Base-by-base conservation (phyloP, 2,113 vertebrate genomes). In the Hemibagrus wyckioides region DNA sequence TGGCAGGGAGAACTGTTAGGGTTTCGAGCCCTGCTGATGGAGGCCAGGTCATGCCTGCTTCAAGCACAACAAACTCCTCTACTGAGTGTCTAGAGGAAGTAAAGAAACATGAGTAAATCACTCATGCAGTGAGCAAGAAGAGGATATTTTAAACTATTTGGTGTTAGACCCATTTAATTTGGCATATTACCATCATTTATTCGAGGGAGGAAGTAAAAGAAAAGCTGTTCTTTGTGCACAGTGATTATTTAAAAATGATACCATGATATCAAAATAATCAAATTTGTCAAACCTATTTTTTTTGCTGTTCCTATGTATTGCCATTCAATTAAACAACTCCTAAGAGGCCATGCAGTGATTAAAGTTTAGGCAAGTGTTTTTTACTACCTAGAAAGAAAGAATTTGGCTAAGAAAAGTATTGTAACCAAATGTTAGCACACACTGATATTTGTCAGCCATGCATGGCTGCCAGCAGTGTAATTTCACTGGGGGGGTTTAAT, bases 401-500 rank as follows among this genome's bases (percentile, higher is more conserved):
- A 54, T 84, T 84, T 71, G 21, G 63, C 30, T 71, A 59, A 76
- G 59, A 6, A 69, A 71, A 90, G 90, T 83, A 90, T 92, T 88
- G 30, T 44, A 89, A 89, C 4, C 83, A 73, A 80, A 90, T 87
- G n/a, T 88, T 15, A 30, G 50, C 86, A 41, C 84, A 84, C 79
- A 63, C 30, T 33, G 61, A 30, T 36, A 50, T 87, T 19, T 80
- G 77, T 87, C 88, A 90, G 88, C 81, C 30, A 48, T 85, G 63
- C 81, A 85, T 90, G 93, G 91, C 59, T 54, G 91, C 92, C 90
- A 87, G 10, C 84, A 93, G 84, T 90, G 93, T 92, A 93, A 91
- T 93, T 94, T 90, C 92, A 91, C 90, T 91, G 86, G 63, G 67
- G n/a, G 82, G 41, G 82, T 65, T 76, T 85, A 89, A 86, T 86